These are phyloP conservation scores for Myiothlypis coronata DNA, from an alignment of 2,797 vertebrate species.

Conservation along the genomic window DNA sequence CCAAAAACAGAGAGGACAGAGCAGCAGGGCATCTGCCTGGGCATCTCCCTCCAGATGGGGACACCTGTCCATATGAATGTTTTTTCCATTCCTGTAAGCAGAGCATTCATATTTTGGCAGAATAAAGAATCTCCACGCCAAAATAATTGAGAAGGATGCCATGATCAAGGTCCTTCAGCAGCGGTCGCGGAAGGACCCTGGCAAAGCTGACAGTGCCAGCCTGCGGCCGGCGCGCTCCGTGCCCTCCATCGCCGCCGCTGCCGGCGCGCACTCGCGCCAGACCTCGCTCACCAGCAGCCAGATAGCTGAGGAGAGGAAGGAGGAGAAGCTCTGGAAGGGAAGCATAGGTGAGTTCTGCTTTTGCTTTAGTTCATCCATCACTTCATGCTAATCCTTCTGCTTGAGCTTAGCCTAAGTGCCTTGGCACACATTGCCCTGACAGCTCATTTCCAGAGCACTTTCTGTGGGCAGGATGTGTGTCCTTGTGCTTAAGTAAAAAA, in stretches of 20 bases:
- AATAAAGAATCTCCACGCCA: constrained; percentile 88
- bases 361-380: background rate
- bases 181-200: constrained; percentile 79
- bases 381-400: background rate
- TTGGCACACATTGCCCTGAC: fast-evolving
- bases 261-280: constrained; percentile 76
- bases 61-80: background rate
- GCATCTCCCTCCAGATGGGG: background rate
- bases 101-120: constrained; percentile 46
- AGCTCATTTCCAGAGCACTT: background rate
- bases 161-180: constrained; percentile 90
- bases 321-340: constrained; percentile 79
- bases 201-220: constrained; percentile 73
- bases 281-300: constrained; percentile 79
- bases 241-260: constrained; percentile 77
- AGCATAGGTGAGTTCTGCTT: constrained; percentile 74
- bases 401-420: background rate
- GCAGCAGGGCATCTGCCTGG: background rate
- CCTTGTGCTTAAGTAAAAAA: background rate
- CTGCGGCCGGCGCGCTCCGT: constrained; percentile 82
- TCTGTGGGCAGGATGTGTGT: fast-evolving
- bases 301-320: constrained; percentile 78
- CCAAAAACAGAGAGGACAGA: background rate
- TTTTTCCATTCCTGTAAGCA: background rate
- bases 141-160: constrained; percentile 88